Evolutionary conservation across 2,888 invertebrate species (phyloP), one percentile per base, ranked within the genome.

Genomic region (Tridacna crocea): DNA sequence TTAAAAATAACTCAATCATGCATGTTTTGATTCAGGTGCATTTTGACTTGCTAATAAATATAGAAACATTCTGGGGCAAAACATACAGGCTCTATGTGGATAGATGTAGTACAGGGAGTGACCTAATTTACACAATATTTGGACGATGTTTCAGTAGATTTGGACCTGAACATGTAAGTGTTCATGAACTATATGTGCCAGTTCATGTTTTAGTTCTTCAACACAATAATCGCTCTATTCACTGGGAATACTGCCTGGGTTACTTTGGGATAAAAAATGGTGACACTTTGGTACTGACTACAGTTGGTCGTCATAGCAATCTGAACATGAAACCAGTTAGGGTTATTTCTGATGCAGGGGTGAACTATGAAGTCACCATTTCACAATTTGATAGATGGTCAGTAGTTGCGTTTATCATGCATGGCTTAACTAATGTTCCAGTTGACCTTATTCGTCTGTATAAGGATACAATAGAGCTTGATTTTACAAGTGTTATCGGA

Each of bases 61-160:
- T 92, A 15, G 88, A 91, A 68, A 92, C 92, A 27, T 93, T 93
- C 87, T 93, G 93, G 93, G 92, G 92, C n/a, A 89, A 83, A 60
- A 88, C 86, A 0, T 92, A 92, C 74, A 80, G 89, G 47, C 79
- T 92, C 19, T 91, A 91, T 72, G 88, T 91, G 4, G 92, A 92
- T 66, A 87, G 91, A 13, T 91, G 91, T 65, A 91, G 89, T 72
- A 91, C 90, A 22, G 89, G 89, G 1, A 88, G 88, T 72, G 88
- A 89, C 36, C 85, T 91, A 46, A 88, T 92, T 46, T 88, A 89
- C 77, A 86, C 81, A 10, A 82, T 91, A 36, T 88, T 92, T 58
- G 82, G 88, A 4, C 82, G 92, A 22, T 89, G 90, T 17, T 90
- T 92, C 74, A 91, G 90, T 58, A 84, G 83, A 51, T 84, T 86